Percentiles rank a stretch among this genome's conserved stretches.
Evolutionary conservation across 2,888 invertebrate species (phyloP).

Genomic region (Anaspis maculata): DNA sequence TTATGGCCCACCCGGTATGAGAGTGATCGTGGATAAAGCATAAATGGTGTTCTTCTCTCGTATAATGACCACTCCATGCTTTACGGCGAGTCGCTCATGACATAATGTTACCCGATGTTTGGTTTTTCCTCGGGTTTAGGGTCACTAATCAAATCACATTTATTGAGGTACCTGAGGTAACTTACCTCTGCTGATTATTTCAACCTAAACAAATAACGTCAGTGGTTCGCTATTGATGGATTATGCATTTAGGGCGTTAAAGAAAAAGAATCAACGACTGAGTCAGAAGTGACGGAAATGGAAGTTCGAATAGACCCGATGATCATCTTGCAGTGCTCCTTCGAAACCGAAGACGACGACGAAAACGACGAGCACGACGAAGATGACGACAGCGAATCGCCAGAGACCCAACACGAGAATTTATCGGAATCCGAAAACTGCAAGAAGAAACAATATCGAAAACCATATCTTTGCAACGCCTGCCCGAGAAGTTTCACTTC

Average conservation of each 20-base stretch:
- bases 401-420: conserved; percentile 12
- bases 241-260: conserved; percentile 21
- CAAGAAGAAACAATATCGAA: conserved; percentile 19
- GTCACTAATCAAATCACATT: no score
- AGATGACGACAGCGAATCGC: conserved; percentile 6
- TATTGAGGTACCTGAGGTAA: no score
- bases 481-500: conserved; percentile 23
- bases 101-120: no score
- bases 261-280: conserved; percentile 19
- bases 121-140: no score
- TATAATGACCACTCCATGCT: no score
- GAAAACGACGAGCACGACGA: conserved; percentile 31
- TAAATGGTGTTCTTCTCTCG: no score
- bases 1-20: no score
- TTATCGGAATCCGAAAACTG: conserved; percentile 19
- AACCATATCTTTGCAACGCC: conserved; percentile 20
- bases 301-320: conserved; percentile 64
- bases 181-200: no score
- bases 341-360: conserved; percentile 42
- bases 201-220: no score
- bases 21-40: no score
- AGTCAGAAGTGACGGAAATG: conserved; percentile 47
- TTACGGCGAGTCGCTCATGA: no score
- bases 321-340: conserved; percentile 54
- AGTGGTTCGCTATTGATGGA: no score